Base-by-base conservation (phyloP, 2,113 vertebrate genomes). In the Plecotus auritus region DNA sequence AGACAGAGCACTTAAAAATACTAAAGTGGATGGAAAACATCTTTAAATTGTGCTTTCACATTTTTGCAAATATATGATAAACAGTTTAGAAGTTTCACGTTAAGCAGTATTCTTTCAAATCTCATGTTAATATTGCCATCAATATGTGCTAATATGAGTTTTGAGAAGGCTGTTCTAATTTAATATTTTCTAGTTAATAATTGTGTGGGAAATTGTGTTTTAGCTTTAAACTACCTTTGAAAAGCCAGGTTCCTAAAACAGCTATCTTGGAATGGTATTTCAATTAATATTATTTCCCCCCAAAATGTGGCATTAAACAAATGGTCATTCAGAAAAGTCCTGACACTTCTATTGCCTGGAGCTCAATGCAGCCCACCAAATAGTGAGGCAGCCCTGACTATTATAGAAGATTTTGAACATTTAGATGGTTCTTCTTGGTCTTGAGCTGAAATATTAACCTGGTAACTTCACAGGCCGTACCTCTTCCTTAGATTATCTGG, bases 1-100 rank as follows among this genome's bases (percentile, higher is more conserved):
- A 96, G 54, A 87, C 40, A 81, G n/a, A 86, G 45, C n/a, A 91
- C 35, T 89, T 84, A 37, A 84, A 93, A 87, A 86, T 51, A 86
- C 23, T 4, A 76, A 91, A 66, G 13, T 37, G 28, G 28, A 28
- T 90, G 49, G 91, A 80, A 90, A 85, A 59, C 28, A 92, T 23
- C 76, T 84, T 77, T 20, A 95, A 96, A 86, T 23, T 56, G 45
- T 28, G 3, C 80, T 89, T 78, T 85, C 45, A 70, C 11, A 88
- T 89, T 95, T 91, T 92, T 88, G 26, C 22, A 59, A 78, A 47
- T 18, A 28, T 9, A 40, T 74, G 7, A 72, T 90, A 95, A 76
- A 7, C 10, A 61, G 32, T 92, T 82, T 59, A 64, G 49, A 93
- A 37, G 64, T 82, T 88, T 93, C n/a, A 45, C 32, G 18, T 70